Evolutionary conservation across 2,888 invertebrate species (phyloP), one percentile per base, ranked within the genome.

Genomic region (Alloscopus bannaensis): DNA sequence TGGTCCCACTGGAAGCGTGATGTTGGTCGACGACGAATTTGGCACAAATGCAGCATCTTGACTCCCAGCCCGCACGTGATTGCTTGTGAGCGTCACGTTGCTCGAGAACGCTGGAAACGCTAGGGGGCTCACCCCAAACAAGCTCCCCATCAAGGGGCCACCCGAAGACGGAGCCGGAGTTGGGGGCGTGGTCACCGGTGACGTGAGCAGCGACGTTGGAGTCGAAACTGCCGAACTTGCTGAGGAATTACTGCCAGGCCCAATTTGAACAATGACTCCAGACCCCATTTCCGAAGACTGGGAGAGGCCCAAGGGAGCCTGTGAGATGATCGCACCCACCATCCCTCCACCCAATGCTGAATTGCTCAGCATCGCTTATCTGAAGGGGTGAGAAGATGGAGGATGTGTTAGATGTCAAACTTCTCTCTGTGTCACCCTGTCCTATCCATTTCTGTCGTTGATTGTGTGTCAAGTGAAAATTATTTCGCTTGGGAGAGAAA

Each of bases 1-100:
- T 31, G 76, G 76, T 62, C 47, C 42, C 66, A 77, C 77, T 77
- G 77, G 77, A 70, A 77, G 77, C 20, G 69, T 70, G 57, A 77
- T 77, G 20, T 62, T 64, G 3, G 77, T 77, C 18, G 77, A 77
- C 16, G 77, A 57, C 1, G 77, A 77, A 45, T 77, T 77, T 77
- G 77, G 77, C 77, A 77, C 69, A 52, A 77, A 77, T 2, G 77
- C 77, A 16, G 77, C 77, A 64, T 77, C 77, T 11, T 77, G 77
- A 52, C 77, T 77, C 3, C 77, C 70, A 50, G 64, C 62, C 2
- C 77, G 69, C 22, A 70, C 77, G 36, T 77, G 77, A 57, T 77
- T 77, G 18, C 77, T 77, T 16, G 77, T 77, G 36, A 77, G 29
- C 2, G 77, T 77, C 20, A 77, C 77, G 28, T 77, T 77, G 20